Percentiles rank a stretch among this genome's conserved stretches.
These are phyloP conservation scores for Solen grandis DNA, from an alignment of 1,140 invertebrate species.

Conservation along the genomic window DNA sequence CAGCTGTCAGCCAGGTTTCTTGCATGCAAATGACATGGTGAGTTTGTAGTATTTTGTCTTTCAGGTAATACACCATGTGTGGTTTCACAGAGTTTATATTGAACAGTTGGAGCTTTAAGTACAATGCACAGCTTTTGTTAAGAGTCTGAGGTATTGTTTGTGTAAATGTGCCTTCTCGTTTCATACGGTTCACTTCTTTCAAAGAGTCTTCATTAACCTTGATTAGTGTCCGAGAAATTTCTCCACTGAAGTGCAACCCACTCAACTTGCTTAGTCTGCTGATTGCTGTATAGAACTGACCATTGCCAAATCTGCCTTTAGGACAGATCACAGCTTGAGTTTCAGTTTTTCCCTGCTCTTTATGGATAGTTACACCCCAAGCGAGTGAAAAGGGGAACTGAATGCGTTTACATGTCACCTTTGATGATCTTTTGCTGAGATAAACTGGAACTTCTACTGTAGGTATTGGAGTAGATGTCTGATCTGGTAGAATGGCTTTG, in stretches of 20 bases:
- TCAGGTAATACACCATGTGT: constrained; percentile 13
- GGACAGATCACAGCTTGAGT: too few species aligned
- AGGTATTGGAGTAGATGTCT: constrained; percentile 28
- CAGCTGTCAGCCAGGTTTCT: too few species aligned
- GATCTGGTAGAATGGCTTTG: background rate
- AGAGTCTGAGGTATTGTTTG: constrained; percentile 2
- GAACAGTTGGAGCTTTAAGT: constrained; percentile 23
- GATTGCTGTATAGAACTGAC: too few species aligned
- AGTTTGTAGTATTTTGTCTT: background rate
- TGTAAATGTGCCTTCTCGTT: background rate
- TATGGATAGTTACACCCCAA: constrained; percentile 20
- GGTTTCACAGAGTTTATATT: constrained; percentile 22
- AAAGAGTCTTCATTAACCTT: too few species aligned
- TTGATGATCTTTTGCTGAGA: constrained; percentile 1
- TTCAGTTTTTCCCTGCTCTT: constrained; percentile 27
- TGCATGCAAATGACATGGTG: constrained; percentile 22
- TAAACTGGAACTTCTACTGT: constrained; percentile 18
- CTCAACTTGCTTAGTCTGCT: background rate
- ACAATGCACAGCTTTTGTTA: background rate
- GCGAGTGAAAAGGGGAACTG: constrained; percentile 13
- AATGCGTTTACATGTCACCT: too few species aligned
- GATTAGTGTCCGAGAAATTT: too few species aligned
- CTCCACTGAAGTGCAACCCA: background rate
- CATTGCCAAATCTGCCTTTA: background rate
- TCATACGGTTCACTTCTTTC: constrained; percentile 9